Base-by-base conservation (phyloP, 2,888 invertebrate genomes). In the Catocala sponsa region DNA sequence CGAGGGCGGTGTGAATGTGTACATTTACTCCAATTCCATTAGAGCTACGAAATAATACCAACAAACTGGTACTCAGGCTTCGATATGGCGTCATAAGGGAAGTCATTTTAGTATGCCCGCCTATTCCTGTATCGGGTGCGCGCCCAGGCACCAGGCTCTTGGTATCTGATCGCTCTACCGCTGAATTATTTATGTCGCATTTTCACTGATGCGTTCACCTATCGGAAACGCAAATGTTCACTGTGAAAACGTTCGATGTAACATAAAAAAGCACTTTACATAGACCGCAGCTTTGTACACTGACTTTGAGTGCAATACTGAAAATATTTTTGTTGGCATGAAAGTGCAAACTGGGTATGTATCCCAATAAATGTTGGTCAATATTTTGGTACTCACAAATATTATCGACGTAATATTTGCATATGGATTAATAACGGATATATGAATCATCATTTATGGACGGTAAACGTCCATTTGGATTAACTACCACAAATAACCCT, bases 171-270 rank as follows among this genome's bases (percentile, higher is more conserved):
- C 72, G 74, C 67, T 56, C 70, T 72, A 55, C 70, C 75, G 65
- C 78, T 88, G 85, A 88, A 88, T 89, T 84, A 89, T 89, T 87
- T 84, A 88, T 86, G 56, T 82, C 76, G 70, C 77, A 85, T 87
- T 84, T 83, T 81, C 82, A 79, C 79, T 83, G 87, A 87, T 87
- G 84, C 86, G 81, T 87, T 88, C 76, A 73, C 74, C 80, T 84
- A 85, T 85, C 73, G 80, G 77, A 77, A 82, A 85, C 79, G 79
- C 79, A 82, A 86, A 86, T 81, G 75, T 73, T 82, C 72, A 58
- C 70, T 59, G 70, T 69, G 79, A 79, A 79, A 81, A 79, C 79
- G 75, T 63, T 82, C 76, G 57, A 71, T 68, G 77, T 69, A 79
- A 87, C 85, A 86, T 80, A 88, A 84, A 86, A 87, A 87, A 78